Evolutionary conservation across 2,797 vertebrate species (phyloP).

Genomic region (Poecilia wingei): DNA sequence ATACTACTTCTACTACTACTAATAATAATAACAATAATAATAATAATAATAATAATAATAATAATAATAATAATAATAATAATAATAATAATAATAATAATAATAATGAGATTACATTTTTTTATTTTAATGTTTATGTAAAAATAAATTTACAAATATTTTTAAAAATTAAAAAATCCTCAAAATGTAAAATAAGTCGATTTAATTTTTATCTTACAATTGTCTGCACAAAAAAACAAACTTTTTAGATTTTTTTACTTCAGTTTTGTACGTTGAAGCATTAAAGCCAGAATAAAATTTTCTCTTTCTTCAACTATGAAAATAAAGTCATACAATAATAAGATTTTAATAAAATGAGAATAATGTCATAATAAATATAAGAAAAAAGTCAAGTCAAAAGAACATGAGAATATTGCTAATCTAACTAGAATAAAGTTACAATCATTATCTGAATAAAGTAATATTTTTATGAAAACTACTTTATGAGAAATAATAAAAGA

Average conservation of each 20-base stretch:
- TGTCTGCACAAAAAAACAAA: background rate
- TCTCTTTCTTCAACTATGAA: background rate
- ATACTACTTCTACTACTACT: background rate
- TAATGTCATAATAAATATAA: background rate
- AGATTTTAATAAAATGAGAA: no score
- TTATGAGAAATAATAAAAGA: background rate
- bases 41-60: no score
- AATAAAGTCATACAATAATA: background rate
- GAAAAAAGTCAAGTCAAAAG: background rate
- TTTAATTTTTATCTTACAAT: background rate
- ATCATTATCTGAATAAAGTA: background rate
- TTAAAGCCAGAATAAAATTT: background rate
- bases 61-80: background rate
- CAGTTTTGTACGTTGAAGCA: background rate
- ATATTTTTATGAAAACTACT: background rate
- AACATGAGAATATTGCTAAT: no score
- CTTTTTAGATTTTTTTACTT: background rate
- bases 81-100: no score
- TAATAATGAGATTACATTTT: no score
- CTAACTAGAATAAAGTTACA: background rate
- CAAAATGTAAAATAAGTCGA: background rate
- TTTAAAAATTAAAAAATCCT: background rate
- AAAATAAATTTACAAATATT: background rate
- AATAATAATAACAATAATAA: background rate
- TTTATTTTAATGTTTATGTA: background rate